Conservation (phyloP, 2,888 invertebrate species). For the Amblyjoppa proteus region DNA sequence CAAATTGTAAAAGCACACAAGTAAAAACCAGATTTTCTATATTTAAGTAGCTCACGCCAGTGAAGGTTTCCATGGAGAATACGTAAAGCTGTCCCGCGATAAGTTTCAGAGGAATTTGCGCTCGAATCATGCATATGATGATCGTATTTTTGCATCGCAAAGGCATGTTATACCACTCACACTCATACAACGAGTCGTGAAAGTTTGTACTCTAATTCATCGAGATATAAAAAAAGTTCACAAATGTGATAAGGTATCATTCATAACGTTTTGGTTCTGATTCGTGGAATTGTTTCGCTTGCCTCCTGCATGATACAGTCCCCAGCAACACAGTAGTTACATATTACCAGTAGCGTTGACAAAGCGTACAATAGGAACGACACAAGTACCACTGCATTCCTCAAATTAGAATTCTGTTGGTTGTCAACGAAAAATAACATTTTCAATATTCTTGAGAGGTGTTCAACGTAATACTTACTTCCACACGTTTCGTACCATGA, state of each 20-base stretch:
- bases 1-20: not conserved
- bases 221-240: not conserved
- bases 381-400: too few relatives aligned
- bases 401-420: too few relatives aligned
- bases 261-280: too few relatives aligned
- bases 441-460: too few relatives aligned
- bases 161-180: conserved; percentile 4
- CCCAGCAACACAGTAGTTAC: too few relatives aligned
- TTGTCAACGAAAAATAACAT: too few relatives aligned
- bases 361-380: too few relatives aligned
- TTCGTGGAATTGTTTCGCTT: too few relatives aligned
- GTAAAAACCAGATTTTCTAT: not conserved
- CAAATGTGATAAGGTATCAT: not conserved
- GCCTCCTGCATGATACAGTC: too few relatives aligned
- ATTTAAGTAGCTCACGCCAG: not conserved
- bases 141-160: not conserved
- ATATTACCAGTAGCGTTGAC: too few relatives aligned
- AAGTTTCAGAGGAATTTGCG: not conserved
- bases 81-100: not conserved
- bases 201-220: not conserved
- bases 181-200: not conserved
- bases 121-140: not conserved
- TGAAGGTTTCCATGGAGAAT: not conserved
- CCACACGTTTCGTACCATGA: too few relatives aligned
- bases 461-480: too few relatives aligned